Percentiles rank a stretch among this genome's conserved stretches.
Conservation (phyloP, 2,888 invertebrate species). For the Troides aeacus region DNA sequence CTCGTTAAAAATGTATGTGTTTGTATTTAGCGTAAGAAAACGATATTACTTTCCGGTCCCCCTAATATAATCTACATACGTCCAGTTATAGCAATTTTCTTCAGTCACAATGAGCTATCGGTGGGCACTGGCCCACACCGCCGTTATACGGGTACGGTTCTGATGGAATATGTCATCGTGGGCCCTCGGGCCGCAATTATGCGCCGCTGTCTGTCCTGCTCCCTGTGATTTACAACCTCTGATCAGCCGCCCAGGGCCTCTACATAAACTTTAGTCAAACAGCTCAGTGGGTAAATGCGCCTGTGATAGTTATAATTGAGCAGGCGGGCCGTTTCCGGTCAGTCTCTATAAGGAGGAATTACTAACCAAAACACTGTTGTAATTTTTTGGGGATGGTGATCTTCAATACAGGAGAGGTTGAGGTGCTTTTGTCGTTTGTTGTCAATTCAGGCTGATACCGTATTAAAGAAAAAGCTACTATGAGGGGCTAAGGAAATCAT, state of each 20-base stretch:
- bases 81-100: constrained; percentile 66
- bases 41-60: too few relatives aligned
- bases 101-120: constrained; percentile 71
- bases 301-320: constrained; percentile 38
- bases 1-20: too few relatives aligned
- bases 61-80: constrained; percentile 1
- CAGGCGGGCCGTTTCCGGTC: constrained; percentile 18
- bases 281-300: constrained; percentile 45
- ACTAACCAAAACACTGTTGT: neutral
- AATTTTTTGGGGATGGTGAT: too few relatives aligned
- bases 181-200: constrained; percentile 65
- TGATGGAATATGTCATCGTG: constrained; percentile 74
- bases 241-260: constrained; percentile 58
- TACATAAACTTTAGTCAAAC: constrained; percentile 55
- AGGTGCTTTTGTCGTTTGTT: too few relatives aligned
- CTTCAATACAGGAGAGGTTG: too few relatives aligned
- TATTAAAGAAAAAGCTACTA: too few relatives aligned
- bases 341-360: neutral
- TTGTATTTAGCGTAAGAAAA: too few relatives aligned
- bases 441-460: too few relatives aligned
- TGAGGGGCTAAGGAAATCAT: too few relatives aligned
- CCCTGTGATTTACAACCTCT: constrained; percentile 62
- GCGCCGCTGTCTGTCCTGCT: constrained; percentile 49
- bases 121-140: constrained; percentile 38
- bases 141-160: constrained; percentile 54